These are phyloP conservation scores for Vidua macroura DNA, from an alignment of 2,113 vertebrate species.

Conservation along the genomic window DNA sequence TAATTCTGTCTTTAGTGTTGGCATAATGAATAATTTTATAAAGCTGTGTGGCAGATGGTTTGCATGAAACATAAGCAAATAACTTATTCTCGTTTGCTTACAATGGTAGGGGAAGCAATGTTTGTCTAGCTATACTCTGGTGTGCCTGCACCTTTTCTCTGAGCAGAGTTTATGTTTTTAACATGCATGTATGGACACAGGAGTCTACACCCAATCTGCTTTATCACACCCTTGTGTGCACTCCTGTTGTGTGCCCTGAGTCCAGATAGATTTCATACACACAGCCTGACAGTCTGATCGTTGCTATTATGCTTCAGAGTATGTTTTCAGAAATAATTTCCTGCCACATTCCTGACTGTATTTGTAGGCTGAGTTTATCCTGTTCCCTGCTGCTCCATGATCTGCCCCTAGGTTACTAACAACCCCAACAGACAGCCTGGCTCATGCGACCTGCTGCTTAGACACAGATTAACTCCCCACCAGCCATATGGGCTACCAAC, in stretches of 20 bases:
- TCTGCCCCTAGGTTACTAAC: conserved; percentile 81
- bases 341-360: conserved; percentile 82
- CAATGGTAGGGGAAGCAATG: background rate
- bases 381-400: conserved; percentile 81
- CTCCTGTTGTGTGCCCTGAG: background rate
- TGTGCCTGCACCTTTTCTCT: background rate
- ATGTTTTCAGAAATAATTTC: conserved; percentile 81
- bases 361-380: conserved; percentile 78
- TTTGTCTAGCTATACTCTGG: background rate
- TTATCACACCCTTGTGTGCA: background rate
- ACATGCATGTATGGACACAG: background rate
- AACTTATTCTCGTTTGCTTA: background rate
- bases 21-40: background rate
- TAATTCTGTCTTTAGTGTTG: background rate
- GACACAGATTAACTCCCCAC: conserved; percentile 76
- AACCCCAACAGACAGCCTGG: conserved; percentile 81
- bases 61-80: background rate
- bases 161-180: background rate
- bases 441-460: conserved; percentile 78
- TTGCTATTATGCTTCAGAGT: conserved; percentile 70
- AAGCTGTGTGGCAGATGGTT: background rate
- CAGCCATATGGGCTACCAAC: conserved; percentile 80
- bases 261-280: conserved; percentile 36
- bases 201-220: background rate
- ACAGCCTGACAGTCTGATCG: conserved; percentile 50